These are phyloP conservation scores for Xestia xanthographa DNA, from an alignment of 2,888 invertebrate genomes.

Conservation along the genomic window DNA sequence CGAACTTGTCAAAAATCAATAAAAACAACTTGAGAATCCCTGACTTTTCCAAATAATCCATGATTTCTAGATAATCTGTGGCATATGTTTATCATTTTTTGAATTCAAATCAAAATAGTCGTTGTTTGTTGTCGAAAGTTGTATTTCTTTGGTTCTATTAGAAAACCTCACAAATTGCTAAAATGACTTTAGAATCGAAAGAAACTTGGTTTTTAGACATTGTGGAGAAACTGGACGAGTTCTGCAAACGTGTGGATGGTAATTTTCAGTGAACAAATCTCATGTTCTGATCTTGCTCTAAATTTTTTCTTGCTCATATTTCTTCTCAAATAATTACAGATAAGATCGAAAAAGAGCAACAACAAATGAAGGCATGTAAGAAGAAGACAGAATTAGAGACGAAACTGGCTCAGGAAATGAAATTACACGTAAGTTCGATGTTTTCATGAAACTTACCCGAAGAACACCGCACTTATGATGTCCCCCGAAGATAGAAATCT, in stretches of 20 bases:
- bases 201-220: constrained; percentile 71
- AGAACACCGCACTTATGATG: too few relatives aligned
- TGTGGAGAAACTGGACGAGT: constrained; percentile 72
- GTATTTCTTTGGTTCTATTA: background rate
- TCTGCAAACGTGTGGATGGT: constrained; percentile 78
- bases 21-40: constrained; percentile 4
- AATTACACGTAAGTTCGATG: constrained; percentile 77
- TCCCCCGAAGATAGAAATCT: too few relatives aligned
- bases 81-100: constrained; percentile 47
- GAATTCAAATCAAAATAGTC: constrained; percentile 59
- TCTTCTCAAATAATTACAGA: constrained; percentile 72
- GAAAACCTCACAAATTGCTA: background rate
- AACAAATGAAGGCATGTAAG: constrained; percentile 78
- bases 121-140: constrained; percentile 39
- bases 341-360: constrained; percentile 78
- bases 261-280: constrained; percentile 33
- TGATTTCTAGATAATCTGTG: constrained; percentile 44
- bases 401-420: constrained; percentile 80
- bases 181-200: constrained; percentile 70
- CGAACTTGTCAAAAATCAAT: background rate
- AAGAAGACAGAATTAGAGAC: constrained; percentile 80
- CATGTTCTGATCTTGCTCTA: background rate
- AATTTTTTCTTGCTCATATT: background rate
- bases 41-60: constrained; percentile 18
- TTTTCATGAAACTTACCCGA: background rate